Percentiles rank a stretch among this genome's conserved stretches.
Conservation (phyloP, 2,113 vertebrate species). For the Dryoscopus gambensis region DNA sequence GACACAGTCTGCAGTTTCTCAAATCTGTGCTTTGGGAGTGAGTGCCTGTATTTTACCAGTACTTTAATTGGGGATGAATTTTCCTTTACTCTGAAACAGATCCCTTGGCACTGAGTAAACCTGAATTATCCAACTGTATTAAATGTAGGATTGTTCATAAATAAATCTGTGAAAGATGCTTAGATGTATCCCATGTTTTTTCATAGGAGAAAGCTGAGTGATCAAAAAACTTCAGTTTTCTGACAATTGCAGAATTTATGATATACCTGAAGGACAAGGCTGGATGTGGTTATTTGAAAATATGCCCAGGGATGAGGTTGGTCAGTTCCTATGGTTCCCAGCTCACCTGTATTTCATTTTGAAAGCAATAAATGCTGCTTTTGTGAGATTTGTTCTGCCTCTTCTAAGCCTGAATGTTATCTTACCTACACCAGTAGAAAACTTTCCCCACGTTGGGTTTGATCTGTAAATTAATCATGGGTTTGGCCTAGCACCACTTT, state of each 20-base stretch:
- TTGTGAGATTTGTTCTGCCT: not conserved
- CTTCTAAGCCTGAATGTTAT: not conserved
- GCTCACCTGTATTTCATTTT: not conserved
- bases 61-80: slow-evolving; percentile 26
- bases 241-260: not conserved
- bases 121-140: not conserved
- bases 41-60: slow-evolving; percentile 30
- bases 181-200: not conserved
- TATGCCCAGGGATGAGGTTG: not conserved
- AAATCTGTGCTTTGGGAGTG: slow-evolving; percentile 28
- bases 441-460: not conserved
- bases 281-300: not conserved
- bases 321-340: not conserved
- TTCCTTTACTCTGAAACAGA: slow-evolving; percentile 34
- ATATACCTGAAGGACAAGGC: not conserved
- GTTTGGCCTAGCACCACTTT: not conserved
- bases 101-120: slow-evolving; percentile 16
- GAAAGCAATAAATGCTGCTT: not conserved
- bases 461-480: not conserved
- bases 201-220: not conserved
- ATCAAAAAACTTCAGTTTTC: not conserved
- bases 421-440: not conserved
- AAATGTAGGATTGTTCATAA: not conserved
- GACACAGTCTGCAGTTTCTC: slow-evolving; percentile 57
- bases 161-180: not conserved